Evolutionary conservation across 2,888 invertebrate genomes (phyloP), one percentile per base, ranked within the genome.

Genomic region (Chrysopilus asiliformis): DNA sequence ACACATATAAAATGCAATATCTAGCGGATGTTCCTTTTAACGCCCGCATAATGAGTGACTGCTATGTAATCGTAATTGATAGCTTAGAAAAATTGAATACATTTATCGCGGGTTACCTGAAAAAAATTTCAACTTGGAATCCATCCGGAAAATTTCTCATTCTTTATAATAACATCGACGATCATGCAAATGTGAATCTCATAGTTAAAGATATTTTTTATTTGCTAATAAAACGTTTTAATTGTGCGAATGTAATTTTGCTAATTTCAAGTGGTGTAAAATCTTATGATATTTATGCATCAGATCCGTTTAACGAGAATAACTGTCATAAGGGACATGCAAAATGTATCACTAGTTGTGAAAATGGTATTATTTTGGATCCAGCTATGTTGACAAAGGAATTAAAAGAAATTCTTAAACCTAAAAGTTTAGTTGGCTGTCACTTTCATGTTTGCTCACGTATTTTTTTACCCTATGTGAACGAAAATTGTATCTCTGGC

Each of bases 401-500:
- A 6, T 22, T 28, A 6, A 26, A 9, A 13, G n/a, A 5, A n/a
- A 15, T 26, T 17, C 9, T 25, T 4, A 27, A 18, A 2, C 63
- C 64, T 2, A 41, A 45, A 1, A 52, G 63, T 39, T 62, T 71
- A 50, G 47, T 50, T 5, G 66, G 68, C 22, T 73, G 73, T 43
- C 50, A 53, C 4, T 52, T 72, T 30, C 53, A 60, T 22, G 57
- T 72, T 37, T 59, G 72, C 29, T 65, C 69, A 15, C 47, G 68
- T 27, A 57, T 67, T 45, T 56, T 64, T 33, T 65, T 67, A 9
- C 73, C 73, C 0, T 73, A 69, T 46, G 57, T 72, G 1, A 68
- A 71, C 45, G 45, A 45, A 4, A 48, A 62, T 34, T 54, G 57
- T 29, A 32, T 47, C 2, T 50, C 61, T 9, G 59, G 59, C 24